These are phyloP conservation scores for Rhopalosiphum nymphaeae DNA, from an alignment of 2,888 invertebrate species.

Conservation along the genomic window DNA sequence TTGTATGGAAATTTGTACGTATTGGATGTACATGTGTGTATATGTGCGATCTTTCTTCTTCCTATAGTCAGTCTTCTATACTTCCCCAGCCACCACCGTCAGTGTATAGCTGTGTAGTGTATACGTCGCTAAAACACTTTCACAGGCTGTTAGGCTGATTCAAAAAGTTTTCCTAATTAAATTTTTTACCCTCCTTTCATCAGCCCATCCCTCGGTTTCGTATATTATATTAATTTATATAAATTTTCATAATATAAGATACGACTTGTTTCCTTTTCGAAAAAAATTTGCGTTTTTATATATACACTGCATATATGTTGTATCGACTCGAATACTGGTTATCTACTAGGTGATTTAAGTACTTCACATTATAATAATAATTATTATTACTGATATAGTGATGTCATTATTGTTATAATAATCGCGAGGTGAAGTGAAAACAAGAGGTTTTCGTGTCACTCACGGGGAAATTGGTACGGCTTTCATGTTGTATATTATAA, in stretches of 20 bases:
- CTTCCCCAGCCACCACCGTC: not conserved
- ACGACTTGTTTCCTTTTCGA: not conserved
- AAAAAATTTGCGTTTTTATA: not conserved
- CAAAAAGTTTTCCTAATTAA: conserved; percentile 24
- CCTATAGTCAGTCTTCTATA: not conserved
- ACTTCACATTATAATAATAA: not conserved
- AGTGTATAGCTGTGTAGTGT: too few species aligned
- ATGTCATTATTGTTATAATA: not conserved
- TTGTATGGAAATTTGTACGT: not conserved
- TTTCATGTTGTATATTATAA: not conserved
- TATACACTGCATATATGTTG: not conserved
- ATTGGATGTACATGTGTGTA: not conserved
- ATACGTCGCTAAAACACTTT: not conserved
- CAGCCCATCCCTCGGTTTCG: too few species aligned
- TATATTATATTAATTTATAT: not conserved
- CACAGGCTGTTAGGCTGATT: not conserved
- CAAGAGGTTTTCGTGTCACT: conserved; percentile 14
- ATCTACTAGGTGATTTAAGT: not conserved
- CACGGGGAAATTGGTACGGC: not conserved
- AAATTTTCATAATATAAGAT: not conserved
- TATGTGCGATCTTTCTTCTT: not conserved
- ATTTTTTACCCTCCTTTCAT: not conserved
- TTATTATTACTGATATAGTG: not conserved
- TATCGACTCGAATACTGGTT: not conserved
- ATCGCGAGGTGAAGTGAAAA: not conserved